Conservation (phyloP, 1,140 invertebrate species). For the Pseudomyrmex gracilis region DNA sequence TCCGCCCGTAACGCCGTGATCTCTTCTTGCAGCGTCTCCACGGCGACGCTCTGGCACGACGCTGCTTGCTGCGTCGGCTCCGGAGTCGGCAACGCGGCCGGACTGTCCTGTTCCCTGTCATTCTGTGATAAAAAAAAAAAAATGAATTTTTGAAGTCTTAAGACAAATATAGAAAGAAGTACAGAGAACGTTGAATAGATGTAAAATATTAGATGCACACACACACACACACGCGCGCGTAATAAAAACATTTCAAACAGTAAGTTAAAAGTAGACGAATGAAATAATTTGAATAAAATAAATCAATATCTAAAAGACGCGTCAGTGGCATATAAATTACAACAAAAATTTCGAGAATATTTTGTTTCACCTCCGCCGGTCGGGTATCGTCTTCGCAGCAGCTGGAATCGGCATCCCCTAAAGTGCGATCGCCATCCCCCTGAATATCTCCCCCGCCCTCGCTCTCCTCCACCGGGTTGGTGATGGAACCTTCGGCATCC, state of each 20-base stretch:
- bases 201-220: too few species aligned
- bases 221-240: too few species aligned
- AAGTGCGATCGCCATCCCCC: slow-evolving; percentile 78
- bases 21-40: slow-evolving; percentile 86
- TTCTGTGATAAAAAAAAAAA: slow-evolving; percentile 65
- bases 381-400: slow-evolving; percentile 82
- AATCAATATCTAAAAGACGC: too few species aligned
- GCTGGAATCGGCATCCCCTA: slow-evolving; percentile 80
- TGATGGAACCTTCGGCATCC: slow-evolving; percentile 85
- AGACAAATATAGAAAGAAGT: too few species aligned
- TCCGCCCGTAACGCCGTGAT: slow-evolving; percentile 86
- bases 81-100: slow-evolving; percentile 81
- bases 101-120: slow-evolving; percentile 77
- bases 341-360: too few species aligned
- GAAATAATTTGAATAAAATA: too few species aligned
- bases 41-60: slow-evolving; percentile 77
- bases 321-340: too few species aligned
- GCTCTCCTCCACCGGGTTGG: slow-evolving; percentile 85
- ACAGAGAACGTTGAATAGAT: too few species aligned
- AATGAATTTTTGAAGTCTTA: neutral
- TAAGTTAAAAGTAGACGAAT: too few species aligned
- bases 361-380: slow-evolving; percentile 77
- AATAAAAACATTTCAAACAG: too few species aligned
- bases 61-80: slow-evolving; percentile 84
- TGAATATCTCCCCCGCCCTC: slow-evolving; percentile 79